Base-by-base conservation (phyloP, 1,140 invertebrate species). In the Drosophila littoralis region DNA sequence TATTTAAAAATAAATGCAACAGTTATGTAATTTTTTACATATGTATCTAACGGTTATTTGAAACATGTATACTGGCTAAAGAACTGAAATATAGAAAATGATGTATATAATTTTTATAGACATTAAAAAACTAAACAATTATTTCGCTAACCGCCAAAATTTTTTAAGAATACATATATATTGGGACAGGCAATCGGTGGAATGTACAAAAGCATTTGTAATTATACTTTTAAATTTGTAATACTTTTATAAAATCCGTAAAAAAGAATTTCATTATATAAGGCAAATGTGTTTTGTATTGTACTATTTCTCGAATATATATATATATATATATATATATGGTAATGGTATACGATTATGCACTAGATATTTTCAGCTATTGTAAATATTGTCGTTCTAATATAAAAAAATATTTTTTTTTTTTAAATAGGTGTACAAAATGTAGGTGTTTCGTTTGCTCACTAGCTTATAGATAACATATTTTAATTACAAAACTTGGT, bases 201-300 rank as follows among this genome's bases (percentile, higher is more conserved):
- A 50, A 33, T 46, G 7, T 51, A 60, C 28, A 54, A 38, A 54
- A 73, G 40, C 32, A 28, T 51, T 15, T 68, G 13, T 54, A 52
- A 33, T 17, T 58, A 46, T 60, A 60, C 42, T 51, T 71, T 48
- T 63, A 12, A 52, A 58, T 75, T 1, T 65, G 65, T 77, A 79
- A 79, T 79, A 79, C 74, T 79, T 79, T 55, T 73, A 64, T 64
- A 73, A 79, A 77, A 73, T 46, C 38, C 8, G 32, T 69, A 77
- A 57, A 48, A 77, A 65, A 58, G 33, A n/a, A 28, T 59, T 61
- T 67, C 28, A 51, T 32, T 45, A 46, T 22, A 73, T 64, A 79
- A 77, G 64, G 74, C 68, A 77, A 68, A 76, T 15, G 32, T 42
- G 40, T 64, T 76, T 58, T 40, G 33, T 46, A 43, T 67, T 79